A percentile compares a stretch with the other conserved stretches of the same genome.
Conservation (phyloP, 2,888 invertebrate species). For the Oligia latruncula region DNA sequence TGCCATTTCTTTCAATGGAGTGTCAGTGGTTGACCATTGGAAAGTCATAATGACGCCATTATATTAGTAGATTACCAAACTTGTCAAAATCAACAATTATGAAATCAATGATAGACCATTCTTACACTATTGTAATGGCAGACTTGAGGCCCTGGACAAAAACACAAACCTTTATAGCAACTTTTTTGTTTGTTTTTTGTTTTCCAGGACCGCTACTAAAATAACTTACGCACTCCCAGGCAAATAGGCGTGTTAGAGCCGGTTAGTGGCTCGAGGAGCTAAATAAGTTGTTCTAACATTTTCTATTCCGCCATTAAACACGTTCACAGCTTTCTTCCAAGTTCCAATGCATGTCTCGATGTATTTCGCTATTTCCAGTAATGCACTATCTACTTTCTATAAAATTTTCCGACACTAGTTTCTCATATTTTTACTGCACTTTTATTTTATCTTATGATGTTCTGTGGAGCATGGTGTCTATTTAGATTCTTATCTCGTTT, state of each 20-base stretch:
- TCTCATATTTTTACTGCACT: conserved; percentile 38
- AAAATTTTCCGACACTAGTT: conserved; percentile 23
- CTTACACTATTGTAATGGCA: too few species aligned
- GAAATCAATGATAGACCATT: too few species aligned
- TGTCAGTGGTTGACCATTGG: too few species aligned
- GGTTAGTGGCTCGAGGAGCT: background rate
- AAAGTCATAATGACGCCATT: too few species aligned
- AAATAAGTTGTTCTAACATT: conserved; percentile 38
- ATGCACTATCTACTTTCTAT: conserved; percentile 53
- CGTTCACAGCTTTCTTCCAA: conserved; percentile 44
- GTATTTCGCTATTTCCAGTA: conserved; percentile 43
- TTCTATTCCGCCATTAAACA: conserved; percentile 36
- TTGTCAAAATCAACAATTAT: too few species aligned
- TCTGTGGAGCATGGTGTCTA: conserved; percentile 51
- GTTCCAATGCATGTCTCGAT: conserved; percentile 30
- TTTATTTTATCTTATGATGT: conserved; percentile 40
- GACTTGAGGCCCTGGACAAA: too few species aligned
- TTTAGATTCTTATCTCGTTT: conserved; percentile 44
- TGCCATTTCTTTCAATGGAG: too few species aligned
- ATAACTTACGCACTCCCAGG: conserved; percentile 12
- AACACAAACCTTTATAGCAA: background rate
- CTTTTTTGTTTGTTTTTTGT: background rate
- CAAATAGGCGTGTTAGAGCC: background rate
- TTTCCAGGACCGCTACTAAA: background rate
- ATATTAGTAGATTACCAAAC: too few species aligned